These are phyloP conservation scores for Calosoma granatense DNA, from an alignment of 1,140 invertebrate species.

Conservation along the genomic window DNA sequence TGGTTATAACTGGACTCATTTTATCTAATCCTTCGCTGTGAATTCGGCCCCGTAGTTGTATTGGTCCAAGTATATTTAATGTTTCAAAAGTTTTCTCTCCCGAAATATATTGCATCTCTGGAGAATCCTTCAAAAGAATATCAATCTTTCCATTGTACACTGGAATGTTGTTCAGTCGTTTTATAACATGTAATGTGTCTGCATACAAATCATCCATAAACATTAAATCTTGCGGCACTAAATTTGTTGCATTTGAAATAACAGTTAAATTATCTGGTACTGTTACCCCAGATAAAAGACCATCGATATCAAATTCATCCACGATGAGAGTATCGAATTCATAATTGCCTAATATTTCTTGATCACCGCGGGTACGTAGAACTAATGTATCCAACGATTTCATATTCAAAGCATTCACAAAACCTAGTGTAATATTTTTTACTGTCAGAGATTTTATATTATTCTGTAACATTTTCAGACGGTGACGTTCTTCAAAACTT, in stretches of 20 bases:
- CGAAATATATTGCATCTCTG: slow-evolving; percentile 31
- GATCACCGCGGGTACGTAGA: slow-evolving; percentile 23
- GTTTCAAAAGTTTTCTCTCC: slow-evolving; percentile 34
- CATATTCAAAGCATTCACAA: slow-evolving; percentile 28
- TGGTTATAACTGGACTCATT: slow-evolving; percentile 33
- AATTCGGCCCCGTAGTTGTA: slow-evolving; percentile 30
- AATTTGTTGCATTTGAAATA: slow-evolving; percentile 27
- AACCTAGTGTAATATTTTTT: slow-evolving; percentile 24
- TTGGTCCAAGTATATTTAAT: slow-evolving; percentile 31
- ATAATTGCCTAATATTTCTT: slow-evolving; percentile 21
- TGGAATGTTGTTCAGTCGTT: slow-evolving; percentile 34
- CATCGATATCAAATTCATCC: slow-evolving; percentile 17
- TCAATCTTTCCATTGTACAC: slow-evolving; percentile 32
- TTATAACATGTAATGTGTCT: slow-evolving; percentile 29
- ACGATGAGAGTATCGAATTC: slow-evolving; percentile 20
- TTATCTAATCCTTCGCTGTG: slow-evolving; percentile 28
- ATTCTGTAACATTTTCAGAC: background rate
- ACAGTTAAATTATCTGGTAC: slow-evolving; percentile 25
- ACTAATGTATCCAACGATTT: slow-evolving; percentile 24
- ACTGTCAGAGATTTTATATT: slow-evolving; percentile 19
- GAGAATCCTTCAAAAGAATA: slow-evolving; percentile 29
- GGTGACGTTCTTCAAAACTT: background rate
- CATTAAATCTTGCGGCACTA: slow-evolving; percentile 33
- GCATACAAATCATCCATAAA: slow-evolving; percentile 30
- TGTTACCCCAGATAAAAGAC: slow-evolving; percentile 15